Evolutionary conservation across 2,888 invertebrate genomes (phyloP), one percentile per base, ranked within the genome.

Genomic region (Pristionchus mayeri): DNA sequence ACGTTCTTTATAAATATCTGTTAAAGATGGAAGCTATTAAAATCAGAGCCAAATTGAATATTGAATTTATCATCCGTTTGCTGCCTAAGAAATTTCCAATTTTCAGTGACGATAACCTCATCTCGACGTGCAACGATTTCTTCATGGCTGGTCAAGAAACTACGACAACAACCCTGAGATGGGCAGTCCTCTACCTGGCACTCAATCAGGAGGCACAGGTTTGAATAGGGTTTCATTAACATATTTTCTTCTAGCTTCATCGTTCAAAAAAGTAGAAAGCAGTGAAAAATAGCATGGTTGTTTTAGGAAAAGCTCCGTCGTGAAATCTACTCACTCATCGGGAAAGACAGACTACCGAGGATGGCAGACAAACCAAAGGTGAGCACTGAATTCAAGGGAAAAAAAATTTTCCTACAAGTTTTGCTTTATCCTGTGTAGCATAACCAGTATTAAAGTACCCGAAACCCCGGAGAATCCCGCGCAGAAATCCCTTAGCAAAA

Each of bases 111-210:
- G 44, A 30, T 16, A 44, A 80, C 16, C 34, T 80, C 3, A 54
- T 57, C 24, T 44, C 54, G 24, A 48, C 57, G 40, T 80, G 80
- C 80, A 54, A 57, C 30, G 80, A 80, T 18, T 80, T 80, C 54
- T 80, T 80, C 80, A 40, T 57, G 80, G 80, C 80, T 11, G 80
- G 80, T 3, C 80, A 80, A 27, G 80, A 80, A 50, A 80, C 80
- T 18, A 80, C 80, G 34, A 57, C 80, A 57, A 80, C 80, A 21
- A 80, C 80, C 16, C 34, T 80, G 40, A 44, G 80, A 80, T 57
- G 80, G 80, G 80, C 80, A 0, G 48, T 80, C 21, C 80, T 80
- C 16, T 80, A 48, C 30, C 54, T 80, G 24, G 80, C 80, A 18
- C 48, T 44, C 2, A 40, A 80, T 24, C 80, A 80, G 80, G 27